phyloP scores from a whole-genome alignment of 1,140 invertebrate species.

The Drosophila arizonae region DNA sequence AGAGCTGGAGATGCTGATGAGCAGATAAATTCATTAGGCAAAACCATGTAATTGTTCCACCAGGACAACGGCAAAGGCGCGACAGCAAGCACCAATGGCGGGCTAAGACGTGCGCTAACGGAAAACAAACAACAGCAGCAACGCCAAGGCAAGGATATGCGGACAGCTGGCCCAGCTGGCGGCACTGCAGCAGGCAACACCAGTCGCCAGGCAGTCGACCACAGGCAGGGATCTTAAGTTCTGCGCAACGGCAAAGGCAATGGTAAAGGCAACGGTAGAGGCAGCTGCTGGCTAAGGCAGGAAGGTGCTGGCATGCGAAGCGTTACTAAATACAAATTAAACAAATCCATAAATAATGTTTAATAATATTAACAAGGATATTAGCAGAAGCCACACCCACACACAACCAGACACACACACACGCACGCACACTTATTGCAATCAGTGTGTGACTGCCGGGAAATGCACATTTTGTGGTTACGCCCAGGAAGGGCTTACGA shows the following conservation, averaged over 20 bases:
- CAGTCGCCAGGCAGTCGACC: constrained; percentile 40
- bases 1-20: constrained; percentile 74
- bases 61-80: constrained; percentile 54
- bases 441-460: constrained; percentile 35
- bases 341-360: constrained; percentile 83
- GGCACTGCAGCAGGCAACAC: constrained; percentile 47
- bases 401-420: constrained; percentile 31
- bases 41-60: constrained; percentile 82
- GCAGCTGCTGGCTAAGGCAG: constrained; percentile 7
- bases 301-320: constrained; percentile 39
- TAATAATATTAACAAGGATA: constrained; percentile 83
- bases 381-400: constrained; percentile 66
- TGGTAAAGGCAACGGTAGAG: too few species aligned
- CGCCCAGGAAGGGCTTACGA: constrained; percentile 48
- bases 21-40: constrained; percentile 83
- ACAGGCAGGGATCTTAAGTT: constrained; percentile 49
- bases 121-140: constrained; percentile 32
- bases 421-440: constrained; percentile 54
- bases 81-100: constrained; percentile 34
- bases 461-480: constrained; percentile 41
- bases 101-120: constrained; percentile 13
- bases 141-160: constrained; percentile 41
- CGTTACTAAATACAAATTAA: constrained; percentile 83
- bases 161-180: constrained; percentile 65
- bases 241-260: constrained; percentile 12